These are phyloP conservation scores for Phalacrocorax carbo DNA, from an alignment of 2,113 vertebrate genomes.

Conservation along the genomic window DNA sequence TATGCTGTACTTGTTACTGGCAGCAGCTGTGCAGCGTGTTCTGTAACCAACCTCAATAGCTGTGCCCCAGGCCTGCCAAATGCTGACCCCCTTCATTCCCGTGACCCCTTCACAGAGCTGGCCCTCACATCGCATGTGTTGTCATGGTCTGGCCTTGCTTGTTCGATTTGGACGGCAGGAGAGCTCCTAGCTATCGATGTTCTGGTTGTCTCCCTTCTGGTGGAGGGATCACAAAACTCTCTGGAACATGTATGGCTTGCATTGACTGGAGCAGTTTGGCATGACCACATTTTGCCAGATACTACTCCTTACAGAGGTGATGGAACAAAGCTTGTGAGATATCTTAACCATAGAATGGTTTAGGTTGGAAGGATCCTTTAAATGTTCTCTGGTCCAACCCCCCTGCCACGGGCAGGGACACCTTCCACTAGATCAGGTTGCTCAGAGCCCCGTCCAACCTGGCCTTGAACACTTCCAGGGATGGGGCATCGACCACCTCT, in stretches of 20 bases:
- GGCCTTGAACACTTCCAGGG: not conserved
- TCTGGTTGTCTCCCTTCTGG: not conserved
- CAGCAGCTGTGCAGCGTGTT: not conserved
- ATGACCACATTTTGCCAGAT: no score
- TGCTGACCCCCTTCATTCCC: not conserved
- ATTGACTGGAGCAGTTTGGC: not conserved
- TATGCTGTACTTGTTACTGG: not conserved
- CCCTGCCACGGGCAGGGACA: accelerated
- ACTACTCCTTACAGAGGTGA: no score
- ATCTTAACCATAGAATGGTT: not conserved
- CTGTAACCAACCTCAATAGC: not conserved
- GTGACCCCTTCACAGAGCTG: not conserved
- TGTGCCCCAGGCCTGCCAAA: not conserved
- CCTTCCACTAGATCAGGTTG: not conserved
- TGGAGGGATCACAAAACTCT: not conserved
- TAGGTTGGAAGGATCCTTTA: not conserved
- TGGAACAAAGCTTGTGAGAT: no score
- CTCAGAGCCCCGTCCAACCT: not conserved
- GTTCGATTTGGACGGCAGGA: not conserved
- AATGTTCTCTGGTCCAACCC: not conserved
- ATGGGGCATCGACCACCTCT: not conserved
- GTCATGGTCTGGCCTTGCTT: not conserved
- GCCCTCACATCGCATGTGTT: not conserved
- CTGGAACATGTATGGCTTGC: not conserved
- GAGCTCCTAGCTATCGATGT: not conserved